Base-by-base conservation (phyloP, 2,888 invertebrate genomes). In the Schizotus pectinicornis region DNA sequence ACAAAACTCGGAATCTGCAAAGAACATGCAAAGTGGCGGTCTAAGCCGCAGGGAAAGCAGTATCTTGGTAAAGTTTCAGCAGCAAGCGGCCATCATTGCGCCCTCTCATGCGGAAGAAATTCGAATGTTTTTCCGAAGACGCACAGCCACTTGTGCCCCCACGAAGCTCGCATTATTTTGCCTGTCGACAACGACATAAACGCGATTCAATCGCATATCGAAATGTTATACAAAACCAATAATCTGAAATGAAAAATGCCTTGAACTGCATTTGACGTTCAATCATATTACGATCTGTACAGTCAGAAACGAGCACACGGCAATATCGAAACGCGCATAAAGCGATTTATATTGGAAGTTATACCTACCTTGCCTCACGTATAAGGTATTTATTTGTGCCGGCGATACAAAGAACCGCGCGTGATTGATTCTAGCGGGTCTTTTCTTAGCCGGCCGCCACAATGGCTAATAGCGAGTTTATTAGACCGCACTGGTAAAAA, bases 61-160 rank as follows among this genome's bases (percentile, higher is more conserved):
- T 43, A n/a, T 43, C 43, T 43, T 30, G 3, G n/a, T 30, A 43
- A 43, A 43, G 43, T 56, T 56, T 51, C 45, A 38, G 45, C 55
- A 59, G 51, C 61, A 59, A 61, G 61, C 73, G 69, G 74, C 75
- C 75, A 75, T 75, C 72, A 75, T 72, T 69, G 71, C 69, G 71
- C 58, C 58, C 65, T 60, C 62, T 70, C 72, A 65, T 61, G 67
- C 65, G 75, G 67, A 72, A 74, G 68, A 70, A 72, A 74, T 72
- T 67, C 68, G 73, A 71, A 74, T 74, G 72, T 74, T 71, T 74
- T 74, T 73, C 70, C 37, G 56, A 56, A 56, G 56, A 56, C 51
- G 55, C 43, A 39, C 42, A 42, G 43, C 50, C 35, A 9, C 22
- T 43, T 22, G 22, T 22, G 22, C 22, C 22, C 22, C 22, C 22